Base-by-base conservation (phyloP, 2,113 vertebrate species). In the Pimephales promelas region DNA sequence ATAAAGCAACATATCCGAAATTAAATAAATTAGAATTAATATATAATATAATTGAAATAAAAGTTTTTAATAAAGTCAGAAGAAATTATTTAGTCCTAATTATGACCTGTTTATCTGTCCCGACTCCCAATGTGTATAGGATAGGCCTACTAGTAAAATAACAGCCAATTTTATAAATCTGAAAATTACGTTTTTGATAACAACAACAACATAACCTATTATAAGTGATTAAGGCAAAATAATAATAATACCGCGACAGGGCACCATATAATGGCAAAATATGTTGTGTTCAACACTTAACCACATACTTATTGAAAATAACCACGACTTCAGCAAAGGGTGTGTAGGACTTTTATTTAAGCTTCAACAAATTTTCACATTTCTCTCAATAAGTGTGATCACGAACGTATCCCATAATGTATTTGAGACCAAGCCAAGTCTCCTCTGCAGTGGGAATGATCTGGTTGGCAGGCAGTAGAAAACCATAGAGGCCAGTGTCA, bases 381-480 rank as follows among this genome's bases (percentile, higher is more conserved):
- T 79, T 43, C 47, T 34, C 40, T 90, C 91, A 97, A 88, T 96
- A 97, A 0, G 93, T 94, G 73, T 97, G 90, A 56, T 94, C 91
- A 52, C 88, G 87, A 22, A 95, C 77, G 74, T 99, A 88, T 31
- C 93, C 89, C 93, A 98, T 96, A 92, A 99, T 95, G 90, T 92
- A 84, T 89, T 90, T 95, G 85, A 99, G 90, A 0, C 86, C 97
- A 91, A 96, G 89, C 97, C 97, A 99, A 0, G 97, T 98, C 92
- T 99, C 98, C 84, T 86, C 0, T 1, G 98, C 97, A 0, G 96
- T 96, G 0, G 97, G 96, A 10, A 98, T 0, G 87, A 99, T 99
- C 93, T 99, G 93, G 0, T 76, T 94, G 90, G 97, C 96, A 0
- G 98, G 98, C 43, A 99, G 93, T 36, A 97, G 79, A 93, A 99